phyloP scores from a whole-genome alignment of 2,113 vertebrate genomes.

The Chrysochloris asiatica region DNA sequence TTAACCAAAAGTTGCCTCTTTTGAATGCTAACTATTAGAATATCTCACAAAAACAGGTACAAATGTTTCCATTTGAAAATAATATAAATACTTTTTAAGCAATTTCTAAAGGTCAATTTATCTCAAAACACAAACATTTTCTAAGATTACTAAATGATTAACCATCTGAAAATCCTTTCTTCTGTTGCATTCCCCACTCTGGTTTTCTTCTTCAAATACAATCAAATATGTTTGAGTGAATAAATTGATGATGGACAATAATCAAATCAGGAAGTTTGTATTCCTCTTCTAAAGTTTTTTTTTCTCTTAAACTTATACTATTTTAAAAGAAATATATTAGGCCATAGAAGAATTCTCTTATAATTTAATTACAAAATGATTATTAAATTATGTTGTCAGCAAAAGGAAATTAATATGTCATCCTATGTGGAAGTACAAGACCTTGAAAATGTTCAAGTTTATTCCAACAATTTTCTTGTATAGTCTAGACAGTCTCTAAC shows the following conservation, averaged over 20 bases:
- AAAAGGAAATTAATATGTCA: slow-evolving; percentile 39
- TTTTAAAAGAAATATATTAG: slow-evolving; percentile 40
- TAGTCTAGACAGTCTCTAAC: not conserved
- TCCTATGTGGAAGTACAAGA: not conserved
- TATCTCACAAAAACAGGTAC: not conserved
- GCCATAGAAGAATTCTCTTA: slow-evolving; percentile 31
- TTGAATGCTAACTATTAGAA: not conserved
- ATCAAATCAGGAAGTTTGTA: slow-evolving; percentile 2
- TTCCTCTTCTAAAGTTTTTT: slow-evolving; percentile 11
- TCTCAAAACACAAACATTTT: not conserved
- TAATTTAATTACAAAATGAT: slow-evolving; percentile 38
- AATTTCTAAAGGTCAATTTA: not conserved
- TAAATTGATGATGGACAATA: slow-evolving; percentile 35
- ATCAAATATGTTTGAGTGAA: not conserved
- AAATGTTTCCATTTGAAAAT: not conserved
- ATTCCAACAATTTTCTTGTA: slow-evolving; percentile 26
- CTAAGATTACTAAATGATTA: not conserved
- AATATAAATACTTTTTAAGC: not conserved
- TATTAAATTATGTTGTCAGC: not conserved
- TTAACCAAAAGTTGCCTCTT: not conserved
- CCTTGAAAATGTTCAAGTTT: slow-evolving; percentile 25
- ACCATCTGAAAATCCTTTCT: not conserved
- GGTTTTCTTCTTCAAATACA: not conserved
- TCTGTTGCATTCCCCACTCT: not conserved
- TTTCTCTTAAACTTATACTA: not conserved